Base-by-base conservation (phyloP, 2,888 invertebrate genomes). In the Frankliniella intonsa region DNA sequence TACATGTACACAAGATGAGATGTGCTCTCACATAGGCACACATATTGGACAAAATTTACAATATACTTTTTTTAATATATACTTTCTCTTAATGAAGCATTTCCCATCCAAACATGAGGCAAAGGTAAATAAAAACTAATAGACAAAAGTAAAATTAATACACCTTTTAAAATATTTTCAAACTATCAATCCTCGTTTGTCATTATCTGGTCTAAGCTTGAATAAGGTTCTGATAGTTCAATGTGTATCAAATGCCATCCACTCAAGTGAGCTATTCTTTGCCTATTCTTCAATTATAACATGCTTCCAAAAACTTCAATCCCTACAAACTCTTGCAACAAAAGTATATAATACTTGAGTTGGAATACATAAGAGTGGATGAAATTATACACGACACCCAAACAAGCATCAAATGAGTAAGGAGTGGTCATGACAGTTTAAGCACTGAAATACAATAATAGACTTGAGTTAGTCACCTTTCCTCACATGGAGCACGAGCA, bases 371-470 rank as follows among this genome's bases (percentile, higher is more conserved):
- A 25, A 11, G 69, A 76, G 69, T 76, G 69, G 69, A 76, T 76
- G 69, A 76, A 76, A 76, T 76, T 12, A 10, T 22, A 76, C 69
- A 25, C 69, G 25, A 76, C 22, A 76, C 69, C 69, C 69, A 76
- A 76, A 76, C 69, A 76, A 76, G 69, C 69, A 76, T 76, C 69
- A 76, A 76, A 76, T 76, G 69, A 76, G 69, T 76, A 76, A 76
- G 55, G 69, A 76, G 69, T 76, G 69, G 69, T 76, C 69, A 10
- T 22, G 25, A 76, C 69, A 76, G 69, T 76, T 38, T 76, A 76
- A 76, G 69, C 69, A 76, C 69, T 25, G 69, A 76, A 76, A 25
- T 76, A 25, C 69, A 0, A 76, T 76, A 76, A 76, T 76, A 76
- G 69, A 76, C 69, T 76, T 25, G 25, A 25, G 69, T 76, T 76